phyloP scores from a whole-genome alignment of 2,113 vertebrate genomes.

The Tauraco erythrolophus region DNA sequence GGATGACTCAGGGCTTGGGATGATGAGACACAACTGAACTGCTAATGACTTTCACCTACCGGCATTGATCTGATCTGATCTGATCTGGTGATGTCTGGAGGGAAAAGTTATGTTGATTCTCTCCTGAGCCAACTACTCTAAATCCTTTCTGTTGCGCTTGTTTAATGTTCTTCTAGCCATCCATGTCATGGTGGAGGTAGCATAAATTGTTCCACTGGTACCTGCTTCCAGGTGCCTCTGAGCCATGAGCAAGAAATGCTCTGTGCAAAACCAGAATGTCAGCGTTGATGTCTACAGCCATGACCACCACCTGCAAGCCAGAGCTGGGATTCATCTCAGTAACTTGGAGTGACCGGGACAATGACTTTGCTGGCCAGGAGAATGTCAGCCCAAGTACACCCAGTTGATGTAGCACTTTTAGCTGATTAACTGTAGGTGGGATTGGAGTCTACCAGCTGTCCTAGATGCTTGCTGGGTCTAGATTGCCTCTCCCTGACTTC shows the following conservation, averaged over 20 bases:
- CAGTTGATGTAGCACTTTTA: too few relatives aligned
- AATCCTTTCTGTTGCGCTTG: background rate
- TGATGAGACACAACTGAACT: background rate
- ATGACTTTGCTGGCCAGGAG: background rate
- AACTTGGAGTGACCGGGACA: accelerated
- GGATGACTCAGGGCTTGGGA: background rate
- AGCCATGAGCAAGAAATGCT: background rate
- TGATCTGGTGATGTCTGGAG: background rate
- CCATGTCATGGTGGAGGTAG: background rate
- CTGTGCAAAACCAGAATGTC: background rate
- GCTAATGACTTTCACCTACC: background rate
- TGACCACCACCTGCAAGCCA: background rate
- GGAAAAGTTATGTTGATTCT: too few relatives aligned
- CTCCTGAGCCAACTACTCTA: background rate
- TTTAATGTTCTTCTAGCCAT: background rate
- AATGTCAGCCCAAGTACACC: background rate
- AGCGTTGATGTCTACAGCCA: background rate
- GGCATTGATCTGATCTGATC: background rate
- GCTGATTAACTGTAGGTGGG: background rate
- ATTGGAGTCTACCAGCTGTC: background rate
- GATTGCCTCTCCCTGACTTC: background rate
- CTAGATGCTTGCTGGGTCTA: background rate
- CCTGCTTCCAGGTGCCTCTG: background rate
- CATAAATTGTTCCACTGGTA: background rate
- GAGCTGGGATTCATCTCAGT: background rate